These are phyloP conservation scores for Formicarius rufipectus DNA, from an alignment of 2,113 vertebrate genomes.

Conservation along the genomic window DNA sequence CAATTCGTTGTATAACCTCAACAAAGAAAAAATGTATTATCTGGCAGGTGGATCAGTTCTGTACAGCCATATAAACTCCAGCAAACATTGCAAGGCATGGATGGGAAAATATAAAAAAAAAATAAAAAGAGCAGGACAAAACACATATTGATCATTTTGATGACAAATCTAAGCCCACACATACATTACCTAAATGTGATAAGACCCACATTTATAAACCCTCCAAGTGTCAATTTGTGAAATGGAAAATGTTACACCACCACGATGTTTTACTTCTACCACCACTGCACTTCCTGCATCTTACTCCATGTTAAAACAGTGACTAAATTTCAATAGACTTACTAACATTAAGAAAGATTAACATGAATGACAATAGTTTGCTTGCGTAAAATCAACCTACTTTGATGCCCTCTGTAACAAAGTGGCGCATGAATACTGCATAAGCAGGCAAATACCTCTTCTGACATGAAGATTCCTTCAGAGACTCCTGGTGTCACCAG, in stretches of 20 bases:
- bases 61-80: neutral
- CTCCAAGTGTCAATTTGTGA: neutral
- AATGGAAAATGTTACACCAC: neutral
- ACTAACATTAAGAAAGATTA: neutral
- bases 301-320: neutral
- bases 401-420: neutral
- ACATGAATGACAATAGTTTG: neutral
- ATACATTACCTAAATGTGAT: neutral
- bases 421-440: rapidly evolving
- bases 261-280: neutral
- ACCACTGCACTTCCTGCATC: neutral
- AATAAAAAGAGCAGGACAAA: neutral
- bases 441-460: neutral
- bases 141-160: neutral
- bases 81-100: neutral
- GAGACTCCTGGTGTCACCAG: neutral
- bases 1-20: neutral
- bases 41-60: neutral
- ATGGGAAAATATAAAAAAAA: neutral
- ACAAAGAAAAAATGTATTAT: neutral
- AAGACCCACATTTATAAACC: neutral
- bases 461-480: neutral
- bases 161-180: neutral
- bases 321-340: neutral
- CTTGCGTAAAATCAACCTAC: neutral